A percentile compares a stretch with the other conserved stretches of the same genome.
These are phyloP conservation scores for Melitaea cinxia DNA, from an alignment of 1,140 invertebrate genomes.

Conservation along the genomic window DNA sequence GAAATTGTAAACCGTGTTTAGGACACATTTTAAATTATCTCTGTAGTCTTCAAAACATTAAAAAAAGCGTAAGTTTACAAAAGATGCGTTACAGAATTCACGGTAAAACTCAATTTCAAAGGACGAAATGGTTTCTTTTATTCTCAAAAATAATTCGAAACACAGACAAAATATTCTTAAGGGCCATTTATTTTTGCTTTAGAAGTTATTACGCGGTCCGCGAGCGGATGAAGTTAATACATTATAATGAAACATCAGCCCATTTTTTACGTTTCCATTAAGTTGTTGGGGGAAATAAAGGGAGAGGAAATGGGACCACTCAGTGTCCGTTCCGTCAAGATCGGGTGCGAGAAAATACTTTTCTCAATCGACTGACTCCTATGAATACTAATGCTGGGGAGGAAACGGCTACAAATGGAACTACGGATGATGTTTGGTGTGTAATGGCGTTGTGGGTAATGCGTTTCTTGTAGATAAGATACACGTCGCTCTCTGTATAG, in stretches of 20 bases:
- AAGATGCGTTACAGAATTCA: too few species aligned
- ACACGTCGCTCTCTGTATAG: conserved; percentile 17
- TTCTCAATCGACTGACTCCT: conserved; percentile 76
- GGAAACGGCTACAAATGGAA: conserved; percentile 58
- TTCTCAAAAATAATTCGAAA: not conserved
- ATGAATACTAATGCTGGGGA: conserved; percentile 75
- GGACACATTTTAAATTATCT: too few species aligned
- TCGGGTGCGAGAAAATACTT: conserved; percentile 71
- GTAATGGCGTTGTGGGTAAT: conserved; percentile 31
- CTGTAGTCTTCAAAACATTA: too few species aligned
- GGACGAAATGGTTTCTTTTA: not conserved
- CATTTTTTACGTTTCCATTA: conserved; percentile 57
- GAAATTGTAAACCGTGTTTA: too few species aligned
- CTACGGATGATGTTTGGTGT: conserved; percentile 50
- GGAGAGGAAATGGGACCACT: conserved; percentile 70
- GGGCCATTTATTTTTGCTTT: not conserved
- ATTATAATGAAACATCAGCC: conserved; percentile 47
- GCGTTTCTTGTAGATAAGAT: conserved; percentile 23
- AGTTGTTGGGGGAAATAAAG: conserved; percentile 69
- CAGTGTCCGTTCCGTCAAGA: conserved; percentile 65
- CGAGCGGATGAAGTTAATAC: conserved; percentile 24
- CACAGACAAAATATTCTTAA: not conserved
- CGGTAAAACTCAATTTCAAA: too few species aligned
- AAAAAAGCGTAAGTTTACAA: too few species aligned
- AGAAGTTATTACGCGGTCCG: conserved; percentile 14